Percentiles rank a stretch among this genome's conserved stretches.
Evolutionary conservation across 2,797 vertebrate genomes (phyloP).

Genomic region (Muscicapa comitata): DNA sequence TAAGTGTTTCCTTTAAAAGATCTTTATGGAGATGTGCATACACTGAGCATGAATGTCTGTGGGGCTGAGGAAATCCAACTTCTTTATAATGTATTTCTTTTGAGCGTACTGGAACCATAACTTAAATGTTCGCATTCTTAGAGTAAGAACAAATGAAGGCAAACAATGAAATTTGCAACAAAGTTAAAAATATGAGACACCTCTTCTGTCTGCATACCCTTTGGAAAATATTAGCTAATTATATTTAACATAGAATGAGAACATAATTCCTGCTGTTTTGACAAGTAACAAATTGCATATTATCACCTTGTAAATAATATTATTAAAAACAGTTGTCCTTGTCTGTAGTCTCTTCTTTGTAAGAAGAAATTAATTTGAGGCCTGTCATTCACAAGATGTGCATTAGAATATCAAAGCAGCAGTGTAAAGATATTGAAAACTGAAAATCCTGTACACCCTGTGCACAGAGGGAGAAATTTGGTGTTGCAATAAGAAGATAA

Average conservation of each 20-base stretch:
- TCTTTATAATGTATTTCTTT: constrained; percentile 7
- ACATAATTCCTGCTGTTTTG: constrained; percentile 68
- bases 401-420: constrained; percentile 65
- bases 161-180: constrained; percentile 11
- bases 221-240: constrained; percentile 63
- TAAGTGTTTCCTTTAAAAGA: neutral
- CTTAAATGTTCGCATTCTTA: neutral
- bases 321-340: constrained; percentile 66
- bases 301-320: constrained; percentile 70
- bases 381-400: constrained; percentile 54
- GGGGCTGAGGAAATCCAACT: neutral
- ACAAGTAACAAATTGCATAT: constrained; percentile 71
- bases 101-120: neutral
- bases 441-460: neutral
- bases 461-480: constrained; percentile 18
- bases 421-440: constrained; percentile 15
- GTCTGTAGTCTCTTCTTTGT: constrained; percentile 59
- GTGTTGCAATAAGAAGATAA: constrained; percentile 40
- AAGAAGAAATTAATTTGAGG: constrained; percentile 66
- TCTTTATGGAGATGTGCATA: neutral
- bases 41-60: neutral
- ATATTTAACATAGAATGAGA: constrained; percentile 55
- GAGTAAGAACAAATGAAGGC: neutral
- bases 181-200: neutral
- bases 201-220: neutral